These are phyloP conservation scores for Setophaga petechia DNA, from an alignment of 2,113 vertebrate species.

Conservation along the genomic window DNA sequence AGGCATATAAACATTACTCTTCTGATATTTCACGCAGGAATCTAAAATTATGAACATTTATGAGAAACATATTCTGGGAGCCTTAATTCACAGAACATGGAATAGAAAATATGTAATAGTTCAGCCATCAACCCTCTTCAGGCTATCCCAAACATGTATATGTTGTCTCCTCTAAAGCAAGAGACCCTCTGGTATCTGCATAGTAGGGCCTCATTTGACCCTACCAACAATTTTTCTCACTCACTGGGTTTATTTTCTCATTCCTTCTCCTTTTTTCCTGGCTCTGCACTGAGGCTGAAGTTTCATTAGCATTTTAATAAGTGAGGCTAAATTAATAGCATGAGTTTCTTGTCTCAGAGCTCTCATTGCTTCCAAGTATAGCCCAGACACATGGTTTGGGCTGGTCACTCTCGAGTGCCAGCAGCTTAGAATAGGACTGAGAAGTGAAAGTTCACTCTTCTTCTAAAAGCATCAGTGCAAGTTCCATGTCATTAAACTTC, in stretches of 20 bases:
- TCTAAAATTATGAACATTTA: background rate
- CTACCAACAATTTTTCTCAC: background rate
- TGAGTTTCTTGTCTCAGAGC: background rate
- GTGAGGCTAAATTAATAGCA: background rate
- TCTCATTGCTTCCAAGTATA: background rate
- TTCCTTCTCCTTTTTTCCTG: background rate
- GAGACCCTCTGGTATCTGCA: accelerated
- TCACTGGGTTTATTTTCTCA: background rate
- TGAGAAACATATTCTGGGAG: background rate
- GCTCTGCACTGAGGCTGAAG: background rate
- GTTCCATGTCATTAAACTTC: background rate
- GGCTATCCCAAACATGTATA: background rate
- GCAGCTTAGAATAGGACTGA: background rate
- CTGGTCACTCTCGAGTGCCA: background rate
- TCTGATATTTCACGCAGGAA: background rate
- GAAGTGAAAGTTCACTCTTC: background rate
- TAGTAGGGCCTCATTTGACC: background rate
- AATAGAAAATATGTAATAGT: background rate
- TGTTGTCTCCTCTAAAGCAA: background rate
- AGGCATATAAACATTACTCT: background rate
- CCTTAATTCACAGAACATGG: background rate
- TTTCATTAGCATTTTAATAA: background rate
- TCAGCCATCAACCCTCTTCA: background rate
- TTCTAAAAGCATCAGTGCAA: background rate
- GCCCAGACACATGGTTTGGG: background rate